These are phyloP conservation scores for Columba livia DNA, from an alignment of 2,113 vertebrate species.

Conservation along the genomic window DNA sequence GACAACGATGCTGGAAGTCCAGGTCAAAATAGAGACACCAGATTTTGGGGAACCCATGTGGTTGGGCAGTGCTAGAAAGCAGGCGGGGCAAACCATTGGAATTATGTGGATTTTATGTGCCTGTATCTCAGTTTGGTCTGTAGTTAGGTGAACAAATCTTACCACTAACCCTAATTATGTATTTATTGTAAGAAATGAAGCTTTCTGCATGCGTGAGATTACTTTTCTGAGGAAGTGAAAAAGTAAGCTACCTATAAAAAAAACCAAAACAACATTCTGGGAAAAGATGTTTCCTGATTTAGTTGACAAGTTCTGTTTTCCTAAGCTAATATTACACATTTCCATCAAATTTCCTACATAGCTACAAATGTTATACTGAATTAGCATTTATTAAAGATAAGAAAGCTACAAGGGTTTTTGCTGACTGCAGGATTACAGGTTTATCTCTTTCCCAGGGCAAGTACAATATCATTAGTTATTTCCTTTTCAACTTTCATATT, in stretches of 20 bases:
- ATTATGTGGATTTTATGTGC: not conserved
- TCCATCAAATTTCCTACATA: not conserved
- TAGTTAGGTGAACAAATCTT: not conserved
- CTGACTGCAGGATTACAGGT: conserved; percentile 1
- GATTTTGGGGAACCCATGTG: not conserved
- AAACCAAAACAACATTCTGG: not conserved
- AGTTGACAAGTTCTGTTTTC: not conserved
- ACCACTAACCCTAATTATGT: not conserved
- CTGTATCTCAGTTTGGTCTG: not conserved
- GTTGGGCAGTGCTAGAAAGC: not conserved
- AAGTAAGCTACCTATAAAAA: not conserved
- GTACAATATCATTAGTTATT: not conserved
- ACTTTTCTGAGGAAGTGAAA: not conserved
- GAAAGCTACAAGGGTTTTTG: conserved; percentile 11
- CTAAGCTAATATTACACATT: not conserved
- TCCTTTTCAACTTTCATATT: not conserved
- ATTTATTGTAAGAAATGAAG: not conserved
- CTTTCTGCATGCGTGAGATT: not conserved
- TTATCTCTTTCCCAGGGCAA: conserved; percentile 24
- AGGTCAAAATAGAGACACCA: not conserved
- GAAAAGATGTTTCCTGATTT: not conserved
- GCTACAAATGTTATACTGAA: not conserved
- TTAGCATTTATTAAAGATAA: conserved; percentile 32
- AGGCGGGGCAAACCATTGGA: not conserved
- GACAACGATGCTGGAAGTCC: not conserved